Conservation (phyloP, 1,140 invertebrate species). For the Zeugodacus cucurbitae region DNA sequence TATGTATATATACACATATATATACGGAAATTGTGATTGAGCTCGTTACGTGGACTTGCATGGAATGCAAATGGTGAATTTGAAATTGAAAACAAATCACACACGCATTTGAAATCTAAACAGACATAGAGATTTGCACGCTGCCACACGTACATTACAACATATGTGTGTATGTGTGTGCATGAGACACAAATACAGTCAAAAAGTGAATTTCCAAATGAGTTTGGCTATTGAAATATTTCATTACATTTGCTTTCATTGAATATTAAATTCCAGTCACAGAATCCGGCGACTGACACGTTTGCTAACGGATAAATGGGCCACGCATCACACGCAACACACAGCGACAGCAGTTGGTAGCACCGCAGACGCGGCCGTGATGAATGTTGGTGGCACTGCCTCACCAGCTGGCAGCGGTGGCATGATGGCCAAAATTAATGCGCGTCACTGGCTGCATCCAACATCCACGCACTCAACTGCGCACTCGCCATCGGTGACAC, state of each 20-base stretch:
- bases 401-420: neutral
- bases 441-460: neutral
- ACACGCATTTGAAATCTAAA: neutral
- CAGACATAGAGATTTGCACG: too few species aligned
- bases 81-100: neutral
- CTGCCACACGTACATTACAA: neutral
- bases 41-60: neutral
- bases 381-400: neutral
- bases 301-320: conserved; percentile 16
- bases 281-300: conserved; percentile 1
- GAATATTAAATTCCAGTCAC: conserved; percentile 30
- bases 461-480: neutral
- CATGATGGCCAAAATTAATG: conserved; percentile 2
- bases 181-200: neutral
- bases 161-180: neutral
- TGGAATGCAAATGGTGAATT: neutral
- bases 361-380: neutral
- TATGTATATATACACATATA: too few species aligned
- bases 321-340: neutral
- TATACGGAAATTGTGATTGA: too few species aligned
- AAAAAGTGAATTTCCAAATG: neutral
- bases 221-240: neutral
- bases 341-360: neutral
- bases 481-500: neutral
- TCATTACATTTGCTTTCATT: neutral